A percentile compares a stretch with the other conserved stretches of the same genome.
These are phyloP conservation scores for Carassius carassius DNA, from an alignment of 2,113 vertebrate species.

Conservation along the genomic window DNA sequence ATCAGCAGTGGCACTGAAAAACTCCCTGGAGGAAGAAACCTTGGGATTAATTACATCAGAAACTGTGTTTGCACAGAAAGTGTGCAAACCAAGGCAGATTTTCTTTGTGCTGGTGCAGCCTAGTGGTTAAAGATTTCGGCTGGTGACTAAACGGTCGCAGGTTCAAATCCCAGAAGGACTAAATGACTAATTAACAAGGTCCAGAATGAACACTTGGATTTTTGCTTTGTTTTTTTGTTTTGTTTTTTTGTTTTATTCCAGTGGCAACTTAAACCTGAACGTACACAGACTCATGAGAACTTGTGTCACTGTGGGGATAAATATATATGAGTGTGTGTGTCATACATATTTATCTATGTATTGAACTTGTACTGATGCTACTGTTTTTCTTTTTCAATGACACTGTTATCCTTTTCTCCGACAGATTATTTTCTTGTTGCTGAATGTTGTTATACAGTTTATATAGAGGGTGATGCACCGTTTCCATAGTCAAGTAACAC, in stretches of 20 bases:
- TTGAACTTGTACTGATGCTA: too few relatives aligned
- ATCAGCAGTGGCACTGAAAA: background rate
- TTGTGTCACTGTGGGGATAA: too few relatives aligned
- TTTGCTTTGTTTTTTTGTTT: background rate
- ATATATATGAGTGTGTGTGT: too few relatives aligned
- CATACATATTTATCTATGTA: too few relatives aligned
- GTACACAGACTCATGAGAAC: too few relatives aligned
- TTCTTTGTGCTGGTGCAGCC: background rate
- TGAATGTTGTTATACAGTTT: background rate
- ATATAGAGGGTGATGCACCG: background rate
- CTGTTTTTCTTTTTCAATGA: background rate
- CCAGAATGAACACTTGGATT: background rate
- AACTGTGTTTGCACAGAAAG: too few relatives aligned
- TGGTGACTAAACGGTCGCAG: background rate
- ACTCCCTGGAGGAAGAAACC: background rate
- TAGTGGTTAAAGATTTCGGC: background rate
- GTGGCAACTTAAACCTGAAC: too few relatives aligned
- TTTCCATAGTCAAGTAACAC: conserved; percentile 27
- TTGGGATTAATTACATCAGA: background rate
- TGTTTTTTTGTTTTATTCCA: too few relatives aligned
- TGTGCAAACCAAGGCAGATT: background rate
- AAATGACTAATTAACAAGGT: background rate
- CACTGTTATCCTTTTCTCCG: background rate
- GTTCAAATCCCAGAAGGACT: background rate
- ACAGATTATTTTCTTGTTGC: background rate